Evolutionary conservation across 1,140 invertebrate genomes (phyloP).

Genomic region (Phocides pigmalion): DNA sequence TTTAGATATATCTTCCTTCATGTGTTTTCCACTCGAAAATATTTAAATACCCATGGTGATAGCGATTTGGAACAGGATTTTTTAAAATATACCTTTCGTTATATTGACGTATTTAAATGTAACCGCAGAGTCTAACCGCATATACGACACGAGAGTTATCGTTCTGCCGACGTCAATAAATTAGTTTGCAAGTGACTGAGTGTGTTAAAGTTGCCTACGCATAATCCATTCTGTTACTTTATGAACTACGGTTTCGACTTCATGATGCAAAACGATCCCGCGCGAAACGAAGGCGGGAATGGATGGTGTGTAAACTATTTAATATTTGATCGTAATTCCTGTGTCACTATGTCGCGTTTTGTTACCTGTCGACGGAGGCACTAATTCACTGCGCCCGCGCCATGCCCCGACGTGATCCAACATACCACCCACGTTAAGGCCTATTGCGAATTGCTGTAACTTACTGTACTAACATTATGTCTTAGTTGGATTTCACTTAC

Average conservation of each 20-base stretch:
- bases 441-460: constrained; percentile 18
- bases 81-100: background rate
- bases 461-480: constrained; percentile 3
- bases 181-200: constrained; percentile 1
- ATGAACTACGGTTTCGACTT: background rate
- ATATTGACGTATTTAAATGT: background rate
- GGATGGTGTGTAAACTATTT: constrained; percentile 2
- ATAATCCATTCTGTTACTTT: background rate
- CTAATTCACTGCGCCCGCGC: constrained; percentile 48
- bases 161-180: constrained; percentile 3
- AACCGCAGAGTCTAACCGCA: constrained; percentile 4
- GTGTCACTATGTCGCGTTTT: constrained; percentile 36
- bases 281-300: background rate
- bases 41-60: no score
- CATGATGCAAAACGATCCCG: background rate
- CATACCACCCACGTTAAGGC: constrained; percentile 50
- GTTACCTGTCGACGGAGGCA: constrained; percentile 46
- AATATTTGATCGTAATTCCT: constrained; percentile 9
- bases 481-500: background rate
- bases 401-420: constrained; percentile 37
- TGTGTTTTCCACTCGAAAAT: no score
- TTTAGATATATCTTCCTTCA: no score
- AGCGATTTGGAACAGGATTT: no score
- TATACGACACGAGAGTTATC: constrained; percentile 1
- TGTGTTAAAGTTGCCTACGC: constrained; percentile 1